Base-by-base conservation (phyloP, 2,113 vertebrate species). In the Mesembrinibis cayennensis region DNA sequence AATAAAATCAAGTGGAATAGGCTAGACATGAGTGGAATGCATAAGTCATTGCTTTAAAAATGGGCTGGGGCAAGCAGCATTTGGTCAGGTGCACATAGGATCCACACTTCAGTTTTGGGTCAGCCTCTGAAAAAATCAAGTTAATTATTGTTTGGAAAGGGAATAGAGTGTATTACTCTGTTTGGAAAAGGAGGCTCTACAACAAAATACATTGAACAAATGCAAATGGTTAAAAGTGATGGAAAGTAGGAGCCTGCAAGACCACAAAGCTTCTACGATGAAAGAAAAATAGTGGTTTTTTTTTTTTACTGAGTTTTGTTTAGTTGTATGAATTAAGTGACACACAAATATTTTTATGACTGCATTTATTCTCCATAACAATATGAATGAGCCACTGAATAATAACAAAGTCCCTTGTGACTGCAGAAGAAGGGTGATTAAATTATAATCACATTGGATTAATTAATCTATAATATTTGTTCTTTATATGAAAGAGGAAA, bases 401-500 rank as follows among this genome's bases (percentile, higher is more conserved):
- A 99, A 99, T 98, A 99, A 98, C 98, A 90, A 87, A 97, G 96
- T 98, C 98, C 97, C 98, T 84, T 91, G 95, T 98, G 99, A 98
- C 98, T 98, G 97, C 98, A 98, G 98, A 99, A 98, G 99, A 98
- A 98, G 98, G 97, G 98, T 99, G 99, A 99, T 99, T 99, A 99
- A 99, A 99, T 99, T 99, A 99, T 99, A 99, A 99, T 99, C 99
- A 99, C 98, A 97, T 92, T 97, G 98, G 99, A 99, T 99, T 99
- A 99, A 99, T 99, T 99, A 99, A 99, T 99, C 99, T 99, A 99
- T 99, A 99, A 99, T 99, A 99, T 99, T 99, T 99, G 99, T 99
- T 99, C 98, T 99, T 99, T 98, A 99, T 99, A 98, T 99, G 98
- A 98, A 97, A 98, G 97, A 98, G 97, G 98, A 98, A 98, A 99